These are phyloP conservation scores for Tiaroga cobitis DNA, from an alignment of 2,797 vertebrate species.

Conservation along the genomic window DNA sequence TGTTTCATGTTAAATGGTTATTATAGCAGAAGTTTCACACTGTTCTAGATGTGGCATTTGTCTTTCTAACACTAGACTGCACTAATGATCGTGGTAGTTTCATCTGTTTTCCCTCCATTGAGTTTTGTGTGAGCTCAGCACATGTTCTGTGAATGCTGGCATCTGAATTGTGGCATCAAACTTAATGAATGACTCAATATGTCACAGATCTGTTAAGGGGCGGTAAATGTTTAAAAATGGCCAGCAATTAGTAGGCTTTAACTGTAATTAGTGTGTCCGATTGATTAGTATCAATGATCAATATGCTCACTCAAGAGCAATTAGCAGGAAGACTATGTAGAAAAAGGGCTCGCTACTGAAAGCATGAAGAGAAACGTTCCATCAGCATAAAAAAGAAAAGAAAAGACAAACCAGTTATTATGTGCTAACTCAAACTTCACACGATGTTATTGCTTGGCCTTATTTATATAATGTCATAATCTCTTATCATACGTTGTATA, in stretches of 20 bases:
- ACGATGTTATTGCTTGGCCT: too few species aligned
- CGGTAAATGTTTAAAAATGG: conserved; percentile 53
- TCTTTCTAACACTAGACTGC: not conserved
- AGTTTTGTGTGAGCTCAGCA: not conserved
- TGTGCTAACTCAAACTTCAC: too few species aligned
- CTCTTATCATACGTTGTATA: conserved; percentile 5
- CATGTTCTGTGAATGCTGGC: not conserved
- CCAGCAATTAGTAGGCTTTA: conserved; percentile 71
- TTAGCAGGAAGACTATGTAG: conserved; percentile 60
- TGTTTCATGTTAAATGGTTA: not conserved
- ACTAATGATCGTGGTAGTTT: not conserved
- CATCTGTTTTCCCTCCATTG: conserved; percentile 8
- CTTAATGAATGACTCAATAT: conserved; percentile 32
- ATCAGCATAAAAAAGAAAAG: conserved; percentile 3
- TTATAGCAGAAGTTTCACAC: not conserved
- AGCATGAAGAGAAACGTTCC: not conserved
- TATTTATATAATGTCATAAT: conserved; percentile 2
- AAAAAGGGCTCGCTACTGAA: conserved; percentile 20
- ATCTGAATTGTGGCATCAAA: conserved; percentile 16
- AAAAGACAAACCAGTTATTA: not conserved
- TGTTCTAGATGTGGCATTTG: not conserved
- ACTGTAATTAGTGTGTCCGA: conserved; percentile 75
- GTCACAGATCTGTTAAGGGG: conserved; percentile 44
- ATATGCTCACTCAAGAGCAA: conserved; percentile 75
- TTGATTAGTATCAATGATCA: conserved; percentile 77